A percentile compares a stretch with the other conserved stretches of the same genome.
Evolutionary conservation across 2,888 invertebrate species (phyloP).

Genomic region (Choristoneura rosaceana): DNA sequence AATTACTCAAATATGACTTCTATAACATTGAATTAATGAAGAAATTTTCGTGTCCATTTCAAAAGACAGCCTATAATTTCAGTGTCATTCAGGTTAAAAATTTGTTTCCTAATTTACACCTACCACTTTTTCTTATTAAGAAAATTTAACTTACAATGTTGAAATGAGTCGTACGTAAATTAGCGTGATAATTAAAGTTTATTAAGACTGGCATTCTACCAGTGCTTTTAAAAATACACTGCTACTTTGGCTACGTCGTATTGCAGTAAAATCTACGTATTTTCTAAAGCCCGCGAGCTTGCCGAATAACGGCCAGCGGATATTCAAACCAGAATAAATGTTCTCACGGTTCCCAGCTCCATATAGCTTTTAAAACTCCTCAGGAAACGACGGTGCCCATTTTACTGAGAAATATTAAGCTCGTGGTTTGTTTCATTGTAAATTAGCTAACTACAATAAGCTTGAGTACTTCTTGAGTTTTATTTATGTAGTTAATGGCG

Average conservation of each 20-base stretch:
- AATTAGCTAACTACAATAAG: background rate
- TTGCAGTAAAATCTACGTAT: background rate
- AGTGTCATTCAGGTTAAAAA: no score
- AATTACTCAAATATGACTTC: no score
- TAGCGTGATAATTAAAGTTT: no score
- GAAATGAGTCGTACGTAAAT: no score
- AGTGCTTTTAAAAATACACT: background rate
- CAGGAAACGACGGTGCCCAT: background rate
- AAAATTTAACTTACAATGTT: no score
- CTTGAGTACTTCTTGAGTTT: no score
- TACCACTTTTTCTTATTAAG: no score
- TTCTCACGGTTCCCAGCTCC: background rate
- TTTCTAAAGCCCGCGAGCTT: background rate
- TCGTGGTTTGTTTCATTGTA: background rate
- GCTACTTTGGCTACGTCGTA: background rate
- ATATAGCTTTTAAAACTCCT: background rate
- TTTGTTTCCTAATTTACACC: no score
- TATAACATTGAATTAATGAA: no score
- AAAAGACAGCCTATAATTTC: background rate
- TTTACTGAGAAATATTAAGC: constrained; percentile 4
- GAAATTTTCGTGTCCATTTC: background rate
- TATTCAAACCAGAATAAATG: constrained; percentile 46
- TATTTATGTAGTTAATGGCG: no score
- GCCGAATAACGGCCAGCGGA: constrained; percentile 45
- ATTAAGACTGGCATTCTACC: background rate